Percentiles rank a stretch among this genome's conserved stretches.
Evolutionary conservation across 2,888 invertebrate genomes (phyloP).

Genomic region (Myopa tessellatipennis): DNA sequence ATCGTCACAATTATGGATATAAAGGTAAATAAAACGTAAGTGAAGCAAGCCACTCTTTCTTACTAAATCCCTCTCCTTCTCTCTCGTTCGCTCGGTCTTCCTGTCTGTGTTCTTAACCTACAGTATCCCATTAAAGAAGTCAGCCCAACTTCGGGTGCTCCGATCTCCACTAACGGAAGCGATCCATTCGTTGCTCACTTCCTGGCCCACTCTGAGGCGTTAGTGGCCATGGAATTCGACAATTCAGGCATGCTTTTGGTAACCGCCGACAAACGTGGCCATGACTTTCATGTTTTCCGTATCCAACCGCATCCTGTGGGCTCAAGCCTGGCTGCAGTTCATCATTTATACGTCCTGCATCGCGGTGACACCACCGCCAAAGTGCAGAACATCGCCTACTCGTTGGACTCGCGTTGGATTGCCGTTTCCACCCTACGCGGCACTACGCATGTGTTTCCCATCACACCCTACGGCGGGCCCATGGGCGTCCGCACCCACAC

Average conservation of each 20-base stretch:
- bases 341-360: constrained; percentile 95
- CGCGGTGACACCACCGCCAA: constrained; percentile 96
- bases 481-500: constrained; percentile 94
- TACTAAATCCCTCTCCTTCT: too few relatives aligned
- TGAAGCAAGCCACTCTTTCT: neutral
- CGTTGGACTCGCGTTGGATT: constrained; percentile 95
- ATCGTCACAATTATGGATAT: constrained; percentile 89
- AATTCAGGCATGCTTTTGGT: constrained; percentile 88
- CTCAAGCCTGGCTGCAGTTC: constrained; percentile 86
- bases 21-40: constrained; percentile 70
- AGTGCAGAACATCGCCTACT: constrained; percentile 93
- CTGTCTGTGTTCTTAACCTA: constrained; percentile 7
- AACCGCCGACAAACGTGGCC: constrained; percentile 91
- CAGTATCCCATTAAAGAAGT: constrained; percentile 65
- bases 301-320: constrained; percentile 93
- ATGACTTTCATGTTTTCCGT: constrained; percentile 95
- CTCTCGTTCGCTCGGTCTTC: too few relatives aligned
- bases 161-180: constrained; percentile 68
- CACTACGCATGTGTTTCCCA: constrained; percentile 97
- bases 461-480: constrained; percentile 95
- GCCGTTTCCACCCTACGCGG: constrained; percentile 94
- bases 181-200: constrained; percentile 89
- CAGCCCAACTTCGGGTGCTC: constrained; percentile 64
- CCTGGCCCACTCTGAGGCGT: constrained; percentile 86
- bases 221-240: constrained; percentile 91